These are phyloP conservation scores for Eulimnadia texana DNA, from an alignment of 1,140 invertebrate genomes.

Conservation along the genomic window DNA sequence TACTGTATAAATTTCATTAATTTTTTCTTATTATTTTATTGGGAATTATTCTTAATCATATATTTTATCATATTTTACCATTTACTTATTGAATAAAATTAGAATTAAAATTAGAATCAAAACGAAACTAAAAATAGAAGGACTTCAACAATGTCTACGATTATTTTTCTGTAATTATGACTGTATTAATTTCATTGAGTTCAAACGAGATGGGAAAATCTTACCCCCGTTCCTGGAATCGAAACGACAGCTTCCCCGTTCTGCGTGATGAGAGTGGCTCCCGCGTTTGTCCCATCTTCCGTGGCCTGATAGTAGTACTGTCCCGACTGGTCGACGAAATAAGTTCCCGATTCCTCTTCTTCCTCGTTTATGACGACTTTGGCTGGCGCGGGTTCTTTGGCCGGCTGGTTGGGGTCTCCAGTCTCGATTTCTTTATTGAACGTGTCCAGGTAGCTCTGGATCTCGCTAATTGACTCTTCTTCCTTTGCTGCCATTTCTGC, in stretches of 20 bases:
- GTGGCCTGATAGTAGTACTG: conserved; percentile 59
- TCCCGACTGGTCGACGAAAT: conserved; percentile 59
- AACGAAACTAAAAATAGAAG: no score
- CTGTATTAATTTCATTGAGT: neutral
- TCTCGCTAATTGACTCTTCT: conserved; percentile 47
- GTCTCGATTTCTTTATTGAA: conserved; percentile 72
- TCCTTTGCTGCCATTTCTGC: conserved; percentile 11
- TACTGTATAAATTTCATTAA: no score
- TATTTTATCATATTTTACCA: no score
- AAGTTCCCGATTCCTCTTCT: conserved; percentile 36
- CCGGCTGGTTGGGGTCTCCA: conserved; percentile 31
- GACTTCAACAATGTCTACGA: no score
- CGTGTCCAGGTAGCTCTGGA: conserved; percentile 65
- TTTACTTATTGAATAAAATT: no score
- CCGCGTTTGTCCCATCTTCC: conserved; percentile 1
- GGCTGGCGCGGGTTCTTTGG: conserved; percentile 23
- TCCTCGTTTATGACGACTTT: conserved; percentile 16
- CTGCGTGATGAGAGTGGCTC: conserved; percentile 5
- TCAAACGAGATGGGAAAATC: neutral
- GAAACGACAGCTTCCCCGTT: conserved; percentile 12
- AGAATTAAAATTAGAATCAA: no score
- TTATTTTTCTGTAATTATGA: no score
- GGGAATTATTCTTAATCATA: no score
- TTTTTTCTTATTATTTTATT: no score
- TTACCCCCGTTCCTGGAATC: conserved; percentile 10